phyloP scores from a whole-genome alignment of 2,888 invertebrate species.

The Drosophila atroscutellata region DNA sequence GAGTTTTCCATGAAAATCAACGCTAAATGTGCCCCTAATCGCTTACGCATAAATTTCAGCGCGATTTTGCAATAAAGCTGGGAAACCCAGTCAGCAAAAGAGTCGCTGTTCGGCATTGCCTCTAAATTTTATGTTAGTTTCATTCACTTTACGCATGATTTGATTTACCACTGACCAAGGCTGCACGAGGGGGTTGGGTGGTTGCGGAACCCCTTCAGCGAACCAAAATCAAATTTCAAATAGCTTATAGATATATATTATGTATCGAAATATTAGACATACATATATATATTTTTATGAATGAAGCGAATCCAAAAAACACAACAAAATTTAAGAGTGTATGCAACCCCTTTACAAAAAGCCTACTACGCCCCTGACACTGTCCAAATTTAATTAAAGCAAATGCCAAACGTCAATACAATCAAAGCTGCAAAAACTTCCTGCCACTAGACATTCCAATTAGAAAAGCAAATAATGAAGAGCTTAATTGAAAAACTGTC shows the following conservation, averaged over 20 bases:
- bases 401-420: constrained; percentile 45
- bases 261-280: too few relatives aligned
- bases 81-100: constrained; percentile 7
- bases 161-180: constrained; percentile 56
- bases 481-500: constrained; percentile 62
- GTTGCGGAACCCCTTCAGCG: neutral
- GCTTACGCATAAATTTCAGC: constrained; percentile 78
- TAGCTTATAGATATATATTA: neutral
- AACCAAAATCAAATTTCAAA: neutral
- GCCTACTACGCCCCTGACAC: neutral
- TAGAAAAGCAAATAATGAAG: constrained; percentile 64
- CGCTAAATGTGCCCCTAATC: constrained; percentile 74
- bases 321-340: neutral
- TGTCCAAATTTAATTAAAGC: constrained; percentile 67
- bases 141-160: constrained; percentile 65
- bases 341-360: neutral
- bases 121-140: constrained; percentile 65
- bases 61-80: constrained; percentile 66
- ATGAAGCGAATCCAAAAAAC: neutral
- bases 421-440: constrained; percentile 21
- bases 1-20: constrained; percentile 60
- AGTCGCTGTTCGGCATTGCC: constrained; percentile 4
- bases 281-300: neutral
- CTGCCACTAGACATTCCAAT: constrained; percentile 62
- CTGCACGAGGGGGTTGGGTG: neutral